A percentile compares a stretch with the other conserved stretches of the same genome.
Conservation (phyloP, 2,797 vertebrate genomes). For the Poeciliopsis gracilis region DNA sequence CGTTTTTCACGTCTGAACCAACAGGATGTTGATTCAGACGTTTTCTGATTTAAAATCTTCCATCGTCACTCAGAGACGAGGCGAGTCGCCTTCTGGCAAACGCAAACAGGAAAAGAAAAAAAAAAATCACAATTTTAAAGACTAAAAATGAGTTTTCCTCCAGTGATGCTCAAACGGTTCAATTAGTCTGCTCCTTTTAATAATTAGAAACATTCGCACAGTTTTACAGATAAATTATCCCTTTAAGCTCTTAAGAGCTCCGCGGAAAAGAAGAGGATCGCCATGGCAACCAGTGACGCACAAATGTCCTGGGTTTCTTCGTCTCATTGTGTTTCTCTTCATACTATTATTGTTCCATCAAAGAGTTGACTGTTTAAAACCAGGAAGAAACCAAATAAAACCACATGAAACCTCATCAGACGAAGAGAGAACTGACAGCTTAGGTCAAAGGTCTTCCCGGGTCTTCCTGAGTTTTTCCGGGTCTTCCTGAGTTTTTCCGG, state of each 20-base stretch:
- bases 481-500: too few relatives aligned
- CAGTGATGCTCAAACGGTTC: background rate
- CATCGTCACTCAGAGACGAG: conserved; percentile 3
- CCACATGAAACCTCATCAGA: background rate
- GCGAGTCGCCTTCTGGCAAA: background rate
- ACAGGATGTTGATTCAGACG: background rate
- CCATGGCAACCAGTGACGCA: background rate
- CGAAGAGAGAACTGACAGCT: background rate
- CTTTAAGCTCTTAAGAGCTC: background rate
- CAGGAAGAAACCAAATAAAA: background rate
- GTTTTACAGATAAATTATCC: background rate
- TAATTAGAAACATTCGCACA: background rate
- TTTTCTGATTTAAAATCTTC: background rate
- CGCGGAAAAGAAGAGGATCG: background rate
- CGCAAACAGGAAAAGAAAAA: background rate
- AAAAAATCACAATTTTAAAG: too few relatives aligned
- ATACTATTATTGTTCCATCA: background rate
- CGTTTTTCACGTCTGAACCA: background rate
- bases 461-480: too few relatives aligned
- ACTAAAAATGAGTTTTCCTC: background rate
- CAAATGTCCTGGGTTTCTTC: background rate
- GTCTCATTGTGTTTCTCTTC: background rate
- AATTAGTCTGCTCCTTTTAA: background rate
- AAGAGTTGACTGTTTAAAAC: background rate
- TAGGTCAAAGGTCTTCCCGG: background rate